Conservation (phyloP, 1,140 invertebrate genomes). For the Papilio aristodemus region DNA sequence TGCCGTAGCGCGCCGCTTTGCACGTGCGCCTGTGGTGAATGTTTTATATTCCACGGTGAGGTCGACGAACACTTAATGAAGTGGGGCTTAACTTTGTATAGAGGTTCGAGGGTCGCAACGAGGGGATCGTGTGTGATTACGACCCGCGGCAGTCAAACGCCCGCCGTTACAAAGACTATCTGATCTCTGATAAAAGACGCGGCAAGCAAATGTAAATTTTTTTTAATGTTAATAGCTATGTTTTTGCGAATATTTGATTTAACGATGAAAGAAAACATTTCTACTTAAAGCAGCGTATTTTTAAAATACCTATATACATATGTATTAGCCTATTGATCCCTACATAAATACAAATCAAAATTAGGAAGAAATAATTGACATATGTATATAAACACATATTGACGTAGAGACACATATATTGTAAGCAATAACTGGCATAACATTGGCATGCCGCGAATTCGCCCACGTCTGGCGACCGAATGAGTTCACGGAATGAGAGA, state of each 20-base stretch:
- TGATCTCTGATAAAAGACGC: conserved; percentile 13
- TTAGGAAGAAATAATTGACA: background rate
- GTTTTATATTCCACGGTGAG: conserved; percentile 39
- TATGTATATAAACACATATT: background rate
- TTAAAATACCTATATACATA: no score
- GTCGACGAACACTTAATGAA: conserved; percentile 46
- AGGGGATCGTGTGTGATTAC: conserved; percentile 22
- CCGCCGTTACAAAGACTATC: background rate
- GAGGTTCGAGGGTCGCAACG: conserved; percentile 25
- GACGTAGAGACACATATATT: background rate
- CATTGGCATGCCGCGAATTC: conserved; percentile 9
- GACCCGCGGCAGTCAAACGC: conserved; percentile 13
- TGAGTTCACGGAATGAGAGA: background rate
- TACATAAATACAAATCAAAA: no score
- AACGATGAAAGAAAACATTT: no score
- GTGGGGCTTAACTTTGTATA: conserved; percentile 37
- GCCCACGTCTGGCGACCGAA: conserved; percentile 6
- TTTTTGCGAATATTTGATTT: no score
- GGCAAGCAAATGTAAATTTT: conserved; percentile 9
- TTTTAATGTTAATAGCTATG: conserved; percentile 8
- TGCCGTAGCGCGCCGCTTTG: background rate
- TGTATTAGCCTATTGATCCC: no score
- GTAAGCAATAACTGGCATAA: conserved; percentile 18
- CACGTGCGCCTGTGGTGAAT: conserved; percentile 33
- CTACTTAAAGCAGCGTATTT: no score